Percentiles rank a stretch among this genome's conserved stretches.
Conservation (phyloP, 2,888 invertebrate genomes). For the Dimorphilus gyrociliatus region DNA sequence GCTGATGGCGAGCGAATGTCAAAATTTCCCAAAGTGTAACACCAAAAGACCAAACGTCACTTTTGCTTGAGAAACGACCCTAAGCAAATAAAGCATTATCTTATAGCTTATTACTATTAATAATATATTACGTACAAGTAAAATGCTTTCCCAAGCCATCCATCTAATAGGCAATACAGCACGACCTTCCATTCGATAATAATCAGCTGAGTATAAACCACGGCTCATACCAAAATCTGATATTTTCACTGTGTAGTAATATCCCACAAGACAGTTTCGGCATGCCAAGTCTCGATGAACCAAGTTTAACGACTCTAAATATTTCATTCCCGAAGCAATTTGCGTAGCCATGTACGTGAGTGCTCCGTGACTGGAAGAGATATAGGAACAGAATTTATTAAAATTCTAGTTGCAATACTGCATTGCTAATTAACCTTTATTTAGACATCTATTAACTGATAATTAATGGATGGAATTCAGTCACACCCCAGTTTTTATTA, state of each 20-base stretch:
- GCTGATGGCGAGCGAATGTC: constrained; percentile 56
- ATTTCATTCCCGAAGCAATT: constrained; percentile 75
- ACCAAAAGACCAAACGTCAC: constrained; percentile 78
- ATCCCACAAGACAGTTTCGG: constrained; percentile 68
- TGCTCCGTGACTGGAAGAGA: constrained; percentile 55
- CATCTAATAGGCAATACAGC: constrained; percentile 67
- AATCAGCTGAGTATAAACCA: constrained; percentile 46
- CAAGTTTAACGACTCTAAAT: constrained; percentile 68
- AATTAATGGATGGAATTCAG: not conserved
- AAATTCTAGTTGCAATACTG: not conserved
- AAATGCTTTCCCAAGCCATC: constrained; percentile 73
- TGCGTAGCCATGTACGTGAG: constrained; percentile 65
- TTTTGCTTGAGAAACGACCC: constrained; percentile 69
- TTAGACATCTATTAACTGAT: not conserved
- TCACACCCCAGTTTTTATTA: no score
- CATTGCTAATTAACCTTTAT: not conserved
- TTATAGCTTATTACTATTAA: not conserved
- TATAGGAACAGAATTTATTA: constrained; percentile 9
- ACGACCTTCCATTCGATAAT: constrained; percentile 61
- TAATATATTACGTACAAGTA: constrained; percentile 40
- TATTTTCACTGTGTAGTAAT: constrained; percentile 48
- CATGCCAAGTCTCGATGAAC: constrained; percentile 77
- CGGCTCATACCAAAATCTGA: constrained; percentile 37
- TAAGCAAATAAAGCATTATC: no score
- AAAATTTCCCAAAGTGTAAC: constrained; percentile 73